Base-by-base conservation (phyloP, 2,888 invertebrate genomes). In the Drosophila glabriapex region DNA sequence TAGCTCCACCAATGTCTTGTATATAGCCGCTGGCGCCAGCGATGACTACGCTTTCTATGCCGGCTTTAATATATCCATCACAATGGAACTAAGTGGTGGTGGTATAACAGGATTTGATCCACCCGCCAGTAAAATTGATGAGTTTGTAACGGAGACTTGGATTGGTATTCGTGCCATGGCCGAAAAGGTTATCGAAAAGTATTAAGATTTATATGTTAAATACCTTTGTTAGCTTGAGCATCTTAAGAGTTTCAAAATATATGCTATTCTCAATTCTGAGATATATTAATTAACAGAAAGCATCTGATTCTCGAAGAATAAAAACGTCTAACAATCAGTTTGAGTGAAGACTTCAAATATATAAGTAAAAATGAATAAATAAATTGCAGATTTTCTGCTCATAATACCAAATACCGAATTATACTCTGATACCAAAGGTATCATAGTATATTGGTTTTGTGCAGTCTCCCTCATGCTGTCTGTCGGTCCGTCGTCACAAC, bases 21-120 rank as follows among this genome's bases (percentile, higher is more conserved):
- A 95, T 64, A 91, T 93, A 4, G 94, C 95, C 1, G 93, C 95
- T 28, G 96, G 96, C 0, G 95, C 95, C 9, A 94, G 96, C 80
- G 95, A 95, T 85, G 96, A 96, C 79, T 96, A 95, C 91, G 95
- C 95, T 0, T 95, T 95, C 91, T 55, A 78, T 63, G 94, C 91
- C 16, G 95, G 95, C 1, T 94, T 95, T 50, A 94, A 95, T 7
- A 91, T 96, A 12, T 89, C 95, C 0, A 96, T 95, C 75, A 96
- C 96, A 0, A 94, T 95, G 83, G 96, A 96, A 89, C 88, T 96
- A 53, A 95, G 95, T 0, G 78, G 65, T 3, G 95, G 95, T 53
- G 94, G 95, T 5, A 80, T 91, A 10, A 89, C 88, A 0, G 95
- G 95, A 0, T 96, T 96, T 89, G 93, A 95, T 88, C 93, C 95